Base-by-base conservation (phyloP, 1,140 invertebrate genomes). In the Phocides pigmalion region DNA sequence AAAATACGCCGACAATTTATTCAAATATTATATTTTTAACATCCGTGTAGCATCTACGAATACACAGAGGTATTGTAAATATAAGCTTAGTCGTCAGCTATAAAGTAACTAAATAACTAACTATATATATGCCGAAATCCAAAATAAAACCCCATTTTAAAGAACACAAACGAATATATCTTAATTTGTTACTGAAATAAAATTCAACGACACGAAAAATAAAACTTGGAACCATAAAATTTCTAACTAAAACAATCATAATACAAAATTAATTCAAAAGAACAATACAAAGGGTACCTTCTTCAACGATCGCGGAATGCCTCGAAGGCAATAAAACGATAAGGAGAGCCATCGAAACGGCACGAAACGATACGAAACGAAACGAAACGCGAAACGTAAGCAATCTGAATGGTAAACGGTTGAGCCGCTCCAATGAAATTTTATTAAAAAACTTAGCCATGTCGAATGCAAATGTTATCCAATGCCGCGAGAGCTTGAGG, bases 401-500 rank as follows among this genome's bases (percentile, higher is more conserved):
- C 47, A 50, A 32, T 50, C 16, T 14, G 47, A 50, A 32, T 16
- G 11, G 47, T 32, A 32, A 25, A 32, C 47, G 47, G 15, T 15
- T 5, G 47, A n/a, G 15, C 6, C 12, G 22, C 15, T 50, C 35
- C 20, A 50, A 46, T 42, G 39, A 49, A 53, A 47, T 66, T 66
- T 61, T 66, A 66, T 58, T 51, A 68, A 67, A 67, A 68, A 59
- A 35, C 61, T 61, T 42, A 15, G 49, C 37, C 15, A 53, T 49
- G 44, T 49, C 59, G 25, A 47, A 67, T 51, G 59, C 59, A 67
- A 67, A 67, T 67, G 51, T 68, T 59, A 64, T 68, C 22, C 66
- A 41, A 68, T 62, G 47, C 41, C 37, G 41, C 58, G n/a, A 39
- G 51, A 59, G 61, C 42, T 20, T 37, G 19, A 41, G 19, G 44